Evolutionary conservation across 2,888 invertebrate species (phyloP), one percentile per base, ranked within the genome.

Genomic region (Teleogryllus oceanicus): DNA sequence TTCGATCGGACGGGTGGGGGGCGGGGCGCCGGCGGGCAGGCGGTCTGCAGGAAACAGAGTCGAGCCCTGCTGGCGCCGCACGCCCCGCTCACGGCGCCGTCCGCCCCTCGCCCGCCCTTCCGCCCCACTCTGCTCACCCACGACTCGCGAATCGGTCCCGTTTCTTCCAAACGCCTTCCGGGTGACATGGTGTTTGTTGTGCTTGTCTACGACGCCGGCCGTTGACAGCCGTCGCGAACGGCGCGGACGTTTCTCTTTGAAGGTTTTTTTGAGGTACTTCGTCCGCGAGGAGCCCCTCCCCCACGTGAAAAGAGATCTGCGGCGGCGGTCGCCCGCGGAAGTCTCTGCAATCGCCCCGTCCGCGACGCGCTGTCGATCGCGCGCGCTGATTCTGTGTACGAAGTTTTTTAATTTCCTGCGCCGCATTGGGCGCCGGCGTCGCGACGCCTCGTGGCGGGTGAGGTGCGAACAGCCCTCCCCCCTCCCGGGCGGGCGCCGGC

Each of bases 341-440:
- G 37, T 37, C 37, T 37, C 37, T 37, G 37, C 37, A 37, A 37
- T 37, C 37, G 37, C 37, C 1, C 37, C 37, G 37, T 37, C 37
- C 37, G 37, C 37, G 37, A 37, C 37, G 37, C 37, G 37, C 37
- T 37, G 37, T 37, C 37, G 37, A 37, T 37, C 37, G 37, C 37
- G 37, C 37, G 37, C 37, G 37, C 37, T 37, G 37, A 37, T 62
- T 62, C 16, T 62, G 62, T 62, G 62, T 18, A 62, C 62, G 62
- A 62, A 62, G 62, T 62, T 62, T 62, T 62, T 62, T 62, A 62
- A 62, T 62, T 62, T 62, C 62, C 62, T 62, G 62, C 62, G n/a
- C 62, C 13, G 16, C 62, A 37, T 37, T 37, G 37, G 37, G 62
- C 62, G 62, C 62, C n/a, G 62, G 13, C n/a, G 62, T 18, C 62